phyloP scores from a whole-genome alignment of 2,113 vertebrate genomes.

The Phalacrocorax aristotelis region DNA sequence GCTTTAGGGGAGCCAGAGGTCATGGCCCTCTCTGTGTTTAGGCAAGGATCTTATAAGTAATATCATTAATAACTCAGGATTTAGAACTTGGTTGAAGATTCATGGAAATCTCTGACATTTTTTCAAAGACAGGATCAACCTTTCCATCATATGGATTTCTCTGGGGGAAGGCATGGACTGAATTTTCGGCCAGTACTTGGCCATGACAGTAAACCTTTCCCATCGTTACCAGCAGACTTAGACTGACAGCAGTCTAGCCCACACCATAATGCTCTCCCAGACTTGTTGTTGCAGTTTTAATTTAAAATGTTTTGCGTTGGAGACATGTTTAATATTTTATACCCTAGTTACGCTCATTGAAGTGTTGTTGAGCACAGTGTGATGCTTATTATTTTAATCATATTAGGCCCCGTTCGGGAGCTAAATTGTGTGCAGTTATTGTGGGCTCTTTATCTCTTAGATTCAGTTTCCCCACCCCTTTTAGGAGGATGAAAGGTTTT shows the following conservation, averaged over 20 bases:
- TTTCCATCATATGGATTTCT: not conserved
- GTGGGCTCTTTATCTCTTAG: not conserved
- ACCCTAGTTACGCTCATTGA: not conserved
- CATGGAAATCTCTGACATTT: not conserved
- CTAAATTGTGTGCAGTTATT: not conserved
- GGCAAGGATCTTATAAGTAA: not conserved
- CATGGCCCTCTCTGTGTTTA: accelerated
- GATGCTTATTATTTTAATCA: slow-evolving; percentile 20
- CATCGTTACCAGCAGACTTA: not conserved
- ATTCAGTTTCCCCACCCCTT: not conserved
- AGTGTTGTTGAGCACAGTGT: not conserved
- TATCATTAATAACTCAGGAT: not conserved
- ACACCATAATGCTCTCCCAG: not conserved
- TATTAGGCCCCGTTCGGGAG: not conserved
- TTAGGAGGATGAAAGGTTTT: not conserved
- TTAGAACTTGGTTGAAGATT: not conserved
- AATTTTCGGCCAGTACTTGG: not conserved
- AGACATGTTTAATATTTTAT: not conserved
- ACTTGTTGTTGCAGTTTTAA: not conserved
- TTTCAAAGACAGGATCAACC: not conserved
- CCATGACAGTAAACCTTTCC: not conserved
- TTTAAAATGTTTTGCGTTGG: not conserved
- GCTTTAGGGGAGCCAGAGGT: not conserved
- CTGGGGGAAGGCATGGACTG: not conserved
- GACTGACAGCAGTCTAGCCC: not conserved